phyloP scores from a whole-genome alignment of 2,113 vertebrate genomes.

The Pteropus alecto region DNA sequence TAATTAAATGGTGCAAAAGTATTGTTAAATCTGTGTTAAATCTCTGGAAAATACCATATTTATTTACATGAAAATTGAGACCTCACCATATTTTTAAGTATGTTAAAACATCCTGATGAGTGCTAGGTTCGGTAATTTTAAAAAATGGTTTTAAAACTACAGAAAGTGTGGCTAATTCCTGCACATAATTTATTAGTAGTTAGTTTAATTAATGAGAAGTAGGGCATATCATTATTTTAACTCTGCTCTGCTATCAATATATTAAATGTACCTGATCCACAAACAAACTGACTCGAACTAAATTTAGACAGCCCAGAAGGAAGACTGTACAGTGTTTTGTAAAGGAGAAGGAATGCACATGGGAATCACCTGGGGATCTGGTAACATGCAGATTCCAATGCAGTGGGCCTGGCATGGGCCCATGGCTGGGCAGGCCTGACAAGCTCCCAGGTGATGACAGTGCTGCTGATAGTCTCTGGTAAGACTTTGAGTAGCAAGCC shows the following conservation, averaged over 20 bases:
- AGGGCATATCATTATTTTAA: not conserved
- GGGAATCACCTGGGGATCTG: not conserved
- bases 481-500: not conserved
- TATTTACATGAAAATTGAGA: not conserved
- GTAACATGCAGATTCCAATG: not conserved
- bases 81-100: not conserved
- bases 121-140: not conserved
- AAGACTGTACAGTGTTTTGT: not conserved
- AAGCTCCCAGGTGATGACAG: not conserved
- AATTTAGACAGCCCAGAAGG: not conserved
- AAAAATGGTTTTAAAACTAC: not conserved
- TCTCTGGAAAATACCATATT: not conserved
- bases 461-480: not conserved
- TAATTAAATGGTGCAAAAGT: not conserved
- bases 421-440: not conserved
- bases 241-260: not conserved
- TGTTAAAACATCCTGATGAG: not conserved
- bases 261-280: not conserved
- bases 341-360: not conserved
- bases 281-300: not conserved
- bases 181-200: not conserved
- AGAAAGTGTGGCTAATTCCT: not conserved
- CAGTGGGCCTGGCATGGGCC: not conserved
- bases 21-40: not conserved
- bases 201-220: not conserved